Base-by-base conservation (phyloP, 2,888 invertebrate species). In the Eulithis testata region DNA sequence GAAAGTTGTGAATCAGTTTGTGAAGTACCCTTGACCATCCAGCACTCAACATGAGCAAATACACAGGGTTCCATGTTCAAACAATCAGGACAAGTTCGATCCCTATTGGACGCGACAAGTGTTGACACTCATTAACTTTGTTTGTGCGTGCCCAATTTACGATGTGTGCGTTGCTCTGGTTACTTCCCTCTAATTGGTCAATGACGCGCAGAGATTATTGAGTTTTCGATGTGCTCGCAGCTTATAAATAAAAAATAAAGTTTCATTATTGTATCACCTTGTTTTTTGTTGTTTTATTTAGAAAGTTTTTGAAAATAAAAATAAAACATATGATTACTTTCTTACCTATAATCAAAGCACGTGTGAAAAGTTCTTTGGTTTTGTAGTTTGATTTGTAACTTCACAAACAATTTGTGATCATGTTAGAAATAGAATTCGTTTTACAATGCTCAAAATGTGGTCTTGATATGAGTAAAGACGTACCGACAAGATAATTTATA, bases 101-200 rank as follows among this genome's bases (percentile, higher is more conserved):
- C 87, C 87, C 86, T 88, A 91, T 74, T 74, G 71, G 74, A 44
- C 31, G 87, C 74, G 86, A 89, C 89, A 89, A 90, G 90, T 85
- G 87, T 89, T 86, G 85, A 88, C 84, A 81, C 88, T 91, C 91
- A 90, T 92, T 90, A 89, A 84, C 79, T 81, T 69, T 90, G 91
- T 90, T 78, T 81, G 69, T 90, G 91, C 90, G 90, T 90, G 75
- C 79, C 83, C 89, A 86, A 91, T 91, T 93, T 91, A 91, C 91
- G 91, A 89, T 75, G 82, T 91, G 90, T 90, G 87, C 79, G 76
- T 77, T 81, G 58, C 77, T 50, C 31, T 59, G 21, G 78, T 81
- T 81, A 80, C 76, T 76, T 80, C 82, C 75, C 81, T 77, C 83
- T 88, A 89, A 91, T 91, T 90, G 88, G 85, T 77, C 78, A 77